Percentiles rank a stretch among this genome's conserved stretches.
Conservation (phyloP, 30 jellyfish, hydroid and myxozoan species). For the Phacellophora camtschatica region DNA sequence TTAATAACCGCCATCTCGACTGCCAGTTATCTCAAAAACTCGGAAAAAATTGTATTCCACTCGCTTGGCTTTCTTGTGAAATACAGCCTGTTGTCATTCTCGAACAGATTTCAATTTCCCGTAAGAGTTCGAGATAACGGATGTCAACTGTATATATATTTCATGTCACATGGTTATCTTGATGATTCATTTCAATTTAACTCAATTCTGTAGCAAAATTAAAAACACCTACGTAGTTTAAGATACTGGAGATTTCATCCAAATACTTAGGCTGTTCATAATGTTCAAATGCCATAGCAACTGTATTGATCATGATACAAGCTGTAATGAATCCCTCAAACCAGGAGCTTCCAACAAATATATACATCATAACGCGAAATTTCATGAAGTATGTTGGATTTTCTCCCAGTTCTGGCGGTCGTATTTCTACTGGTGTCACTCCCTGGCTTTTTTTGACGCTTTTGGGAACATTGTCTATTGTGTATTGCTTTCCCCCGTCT, state of each 20-base stretch:
- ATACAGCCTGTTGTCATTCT: too few relatives aligned
- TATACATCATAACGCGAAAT: slow-evolving; percentile 69
- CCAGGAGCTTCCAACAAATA: slow-evolving; percentile 83
- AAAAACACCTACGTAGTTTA: slow-evolving; percentile 90
- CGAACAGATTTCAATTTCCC: too few relatives aligned
- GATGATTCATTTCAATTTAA: too few relatives aligned
- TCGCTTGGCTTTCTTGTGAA: too few relatives aligned
- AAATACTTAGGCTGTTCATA: slow-evolving; percentile 48
- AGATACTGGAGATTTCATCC: slow-evolving; percentile 31
- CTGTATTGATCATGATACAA: slow-evolving; percentile 88
- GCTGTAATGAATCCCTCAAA: slow-evolving; percentile 96
- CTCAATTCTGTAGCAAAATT: too few relatives aligned
- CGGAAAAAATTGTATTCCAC: too few relatives aligned
- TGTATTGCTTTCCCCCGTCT: slow-evolving; percentile 90
- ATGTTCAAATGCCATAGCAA: slow-evolving; percentile 95
- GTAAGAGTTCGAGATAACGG: too few relatives aligned
- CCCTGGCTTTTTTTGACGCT: slow-evolving; percentile 60
- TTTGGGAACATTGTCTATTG: slow-evolving; percentile 75
- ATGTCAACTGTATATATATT: too few relatives aligned
- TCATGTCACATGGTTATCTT: too few relatives aligned
- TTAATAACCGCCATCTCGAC: too few relatives aligned
- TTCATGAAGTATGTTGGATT: slow-evolving; percentile 70
- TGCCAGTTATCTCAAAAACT: too few relatives aligned
- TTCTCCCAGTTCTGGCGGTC: slow-evolving; percentile 91
- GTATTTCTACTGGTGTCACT: slow-evolving; percentile 14